A percentile compares a stretch with the other conserved stretches of the same genome.
These are phyloP conservation scores for Drosophila aff. DNA, from an alignment of 1,140 invertebrate genomes.

Conservation along the genomic window DNA sequence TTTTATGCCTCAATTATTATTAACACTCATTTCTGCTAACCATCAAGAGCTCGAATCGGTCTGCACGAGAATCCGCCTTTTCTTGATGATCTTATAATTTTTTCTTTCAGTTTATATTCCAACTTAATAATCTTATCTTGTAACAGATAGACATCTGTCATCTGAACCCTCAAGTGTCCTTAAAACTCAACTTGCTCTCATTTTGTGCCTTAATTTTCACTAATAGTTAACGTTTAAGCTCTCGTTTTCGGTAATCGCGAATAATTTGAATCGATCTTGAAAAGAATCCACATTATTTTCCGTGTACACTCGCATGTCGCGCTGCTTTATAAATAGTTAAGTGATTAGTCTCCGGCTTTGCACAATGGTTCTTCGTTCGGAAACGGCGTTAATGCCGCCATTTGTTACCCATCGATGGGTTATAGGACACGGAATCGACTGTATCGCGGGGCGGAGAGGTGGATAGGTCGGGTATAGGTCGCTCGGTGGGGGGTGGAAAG, in stretches of 20 bases:
- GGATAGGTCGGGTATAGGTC: neutral
- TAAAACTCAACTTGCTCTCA: neutral
- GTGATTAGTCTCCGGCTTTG: constrained; percentile 45
- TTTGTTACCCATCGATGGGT: constrained; percentile 33
- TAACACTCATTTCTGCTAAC: no score
- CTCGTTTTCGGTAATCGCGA: neutral
- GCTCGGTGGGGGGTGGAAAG: neutral
- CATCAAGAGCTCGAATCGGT: neutral
- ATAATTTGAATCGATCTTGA: neutral
- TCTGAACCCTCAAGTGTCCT: no score
- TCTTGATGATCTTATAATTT: neutral
- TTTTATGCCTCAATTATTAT: neutral
- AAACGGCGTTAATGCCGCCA: constrained; percentile 12
- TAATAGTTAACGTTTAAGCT: neutral
- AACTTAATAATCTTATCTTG: neutral
- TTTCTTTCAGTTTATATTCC: neutral
- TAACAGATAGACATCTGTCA: neutral
- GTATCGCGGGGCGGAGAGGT: neutral
- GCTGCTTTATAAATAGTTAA: constrained; percentile 45
- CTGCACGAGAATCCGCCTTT: neutral
- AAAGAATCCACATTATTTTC: constrained; percentile 7
- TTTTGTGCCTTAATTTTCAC: neutral
- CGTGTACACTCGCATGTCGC: constrained; percentile 32
- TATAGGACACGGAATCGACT: constrained; percentile 26
- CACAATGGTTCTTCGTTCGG: constrained; percentile 18